Base-by-base conservation (phyloP, 2,888 invertebrate species). In the Andrena trimmerana region DNA sequence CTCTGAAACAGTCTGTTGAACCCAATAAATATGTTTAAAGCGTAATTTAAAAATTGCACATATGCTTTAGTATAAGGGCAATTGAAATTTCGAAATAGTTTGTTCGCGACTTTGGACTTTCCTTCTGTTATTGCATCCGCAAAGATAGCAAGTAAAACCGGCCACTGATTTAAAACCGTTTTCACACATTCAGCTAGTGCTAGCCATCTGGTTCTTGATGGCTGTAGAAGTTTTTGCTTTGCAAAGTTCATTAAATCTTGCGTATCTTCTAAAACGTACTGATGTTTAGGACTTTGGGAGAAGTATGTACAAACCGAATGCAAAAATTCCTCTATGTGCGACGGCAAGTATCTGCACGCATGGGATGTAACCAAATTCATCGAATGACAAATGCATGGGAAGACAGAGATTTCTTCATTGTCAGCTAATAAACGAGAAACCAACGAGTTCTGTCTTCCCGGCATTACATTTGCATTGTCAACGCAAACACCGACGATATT, bases 91-190 rank as follows among this genome's bases (percentile, higher is more conserved):
- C 33, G 20, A 33, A 36, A 54, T 54, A 68, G 10, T 4, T 4
- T 33, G 2, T 16, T 20, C 2, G 5, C 68, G 13, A 8, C 10
- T 7, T 3, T 6, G 4, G 20, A 68, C 7, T 59, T 63, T 29
- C 59, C 8, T 68, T 68, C 48, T 0, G 7, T 57, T 4, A 4
- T 4, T 10, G 48, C 31, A 8, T 75, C 50, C 10, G 24, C 29
- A 13, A 60, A 75, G 0, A 75, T 0, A 2, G 13, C 7, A 2
- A 20, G 68, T 59, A 60, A 33, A 1, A 20, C 24, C 7, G 16
- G 5, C 60, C 68, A 75, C 10, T 68, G 75, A 29, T 59, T 16
- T 29, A 75, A 2, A 27, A 75, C 29, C 0, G 13, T 20, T 27
- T 69, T 16, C 0, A 66, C 20, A 5, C 54, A 66, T 8, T 66